These are phyloP conservation scores for Netelia melanura DNA, from an alignment of 2,888 invertebrate genomes.

Conservation along the genomic window DNA sequence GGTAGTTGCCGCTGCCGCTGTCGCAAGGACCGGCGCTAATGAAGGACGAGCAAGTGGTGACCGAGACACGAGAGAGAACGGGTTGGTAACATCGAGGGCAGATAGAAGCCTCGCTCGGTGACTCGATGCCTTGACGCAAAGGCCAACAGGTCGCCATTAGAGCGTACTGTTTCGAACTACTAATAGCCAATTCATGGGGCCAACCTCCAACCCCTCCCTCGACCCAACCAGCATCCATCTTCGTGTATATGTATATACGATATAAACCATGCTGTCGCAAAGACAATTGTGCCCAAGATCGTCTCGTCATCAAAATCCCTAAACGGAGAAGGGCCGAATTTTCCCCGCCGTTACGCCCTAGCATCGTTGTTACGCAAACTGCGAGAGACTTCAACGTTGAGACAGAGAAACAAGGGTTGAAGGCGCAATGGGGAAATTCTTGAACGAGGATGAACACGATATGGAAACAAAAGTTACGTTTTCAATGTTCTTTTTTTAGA, in stretches of 20 bases:
- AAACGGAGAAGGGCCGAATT: not conserved
- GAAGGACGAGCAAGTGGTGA: conserved; percentile 76
- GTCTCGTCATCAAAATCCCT: conserved; percentile 2
- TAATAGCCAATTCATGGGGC: conserved; percentile 86
- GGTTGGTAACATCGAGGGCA: conserved; percentile 34
- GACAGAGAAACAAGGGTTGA: not conserved
- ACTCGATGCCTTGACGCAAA: conserved; percentile 78
- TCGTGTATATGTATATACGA: conserved; percentile 31
- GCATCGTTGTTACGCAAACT: not conserved
- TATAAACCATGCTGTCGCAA: conserved; percentile 31
- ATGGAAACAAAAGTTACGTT: too few species aligned
- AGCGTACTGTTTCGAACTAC: conserved; percentile 84
- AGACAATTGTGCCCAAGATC: conserved; percentile 37
- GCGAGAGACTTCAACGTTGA: conserved; percentile 36
- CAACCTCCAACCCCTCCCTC: conserved; percentile 30
- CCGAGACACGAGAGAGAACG: conserved; percentile 74
- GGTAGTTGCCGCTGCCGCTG: conserved; percentile 38
- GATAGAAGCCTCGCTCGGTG: conserved; percentile 76
- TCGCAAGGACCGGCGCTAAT: conserved; percentile 78
- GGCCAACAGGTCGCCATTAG: conserved; percentile 85
- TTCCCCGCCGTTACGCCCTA: not conserved
- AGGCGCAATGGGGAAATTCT: conserved; percentile 17
- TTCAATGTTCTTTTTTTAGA: not conserved
- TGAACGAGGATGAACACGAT: not conserved
- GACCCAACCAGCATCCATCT: conserved; percentile 1